Base-by-base conservation (phyloP, 2,888 invertebrate species). In the Cheilosia soror region DNA sequence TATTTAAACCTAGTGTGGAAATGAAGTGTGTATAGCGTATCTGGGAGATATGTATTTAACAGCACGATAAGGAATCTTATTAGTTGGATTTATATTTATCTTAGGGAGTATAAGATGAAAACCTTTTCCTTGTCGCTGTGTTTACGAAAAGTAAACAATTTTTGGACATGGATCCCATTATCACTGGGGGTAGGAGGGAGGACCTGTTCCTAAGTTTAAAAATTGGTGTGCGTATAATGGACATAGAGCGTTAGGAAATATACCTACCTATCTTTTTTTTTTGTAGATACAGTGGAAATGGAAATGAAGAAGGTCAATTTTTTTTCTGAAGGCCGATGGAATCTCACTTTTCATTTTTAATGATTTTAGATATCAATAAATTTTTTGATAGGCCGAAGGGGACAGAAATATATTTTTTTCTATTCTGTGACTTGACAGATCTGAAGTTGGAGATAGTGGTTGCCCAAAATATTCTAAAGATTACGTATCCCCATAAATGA, bases 61-160 rank as follows among this genome's bases (percentile, higher is more conserved):
- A 65, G 76, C 65, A 44, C 29, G 71, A 81, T 81, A 81, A 69
- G 69, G 65, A 76, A 69, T 75, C 76, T 69, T 71, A 81, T 81
- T 80, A 75, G 76, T 47, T 51, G 57, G 58, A 76, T 69, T 71
- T 68, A 58, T 42, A 31, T 72, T 51, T 42, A 9, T 60, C 65
- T 57, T 51, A 9, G 29, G 58, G 49, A 31, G 55, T n/a, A n/a
- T n/a, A 47, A 20, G 29, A 40, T 27, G 40, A 31, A n/a, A 51
- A 71, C 65, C 51, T 65, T 78, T 79, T 71, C 37, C 29, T 9
- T 29, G 63, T 49, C 29, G 63, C 40, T 68, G 51, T 31, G 33
- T 65, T 75, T 42, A 66, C 40, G 49, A 15, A 65, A 65, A 37
- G 68, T 31, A 60, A 60, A 60, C 66, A 68, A 44, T 44, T 68